These are phyloP conservation scores for Zosterops lateralis DNA, from an alignment of 2,113 vertebrate genomes.

Conservation along the genomic window DNA sequence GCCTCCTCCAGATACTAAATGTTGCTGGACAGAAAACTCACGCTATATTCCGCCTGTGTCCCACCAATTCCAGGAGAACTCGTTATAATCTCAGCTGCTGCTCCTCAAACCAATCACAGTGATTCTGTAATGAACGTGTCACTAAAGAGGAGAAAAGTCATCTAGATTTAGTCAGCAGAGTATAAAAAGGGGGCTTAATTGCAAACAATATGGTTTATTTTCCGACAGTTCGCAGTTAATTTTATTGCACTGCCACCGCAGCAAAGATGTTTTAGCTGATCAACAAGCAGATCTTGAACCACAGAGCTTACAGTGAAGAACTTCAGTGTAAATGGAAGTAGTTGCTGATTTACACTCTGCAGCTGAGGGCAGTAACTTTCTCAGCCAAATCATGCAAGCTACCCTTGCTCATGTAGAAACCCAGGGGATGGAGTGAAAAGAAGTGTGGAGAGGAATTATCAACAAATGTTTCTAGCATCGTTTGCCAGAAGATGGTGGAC, in stretches of 20 bases:
- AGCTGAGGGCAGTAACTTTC: neutral
- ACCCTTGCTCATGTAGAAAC: too few species aligned
- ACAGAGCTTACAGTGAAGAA: neutral
- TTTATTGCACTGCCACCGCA: rapidly evolving
- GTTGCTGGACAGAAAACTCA: neutral
- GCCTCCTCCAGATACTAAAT: neutral
- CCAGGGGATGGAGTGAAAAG: neutral
- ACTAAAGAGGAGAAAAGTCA: neutral
- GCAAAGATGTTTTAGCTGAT: neutral
- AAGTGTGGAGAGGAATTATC: neutral
- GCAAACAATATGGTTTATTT: neutral
- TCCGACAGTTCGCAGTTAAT: neutral
- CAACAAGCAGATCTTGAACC: neutral
- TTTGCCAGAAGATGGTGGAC: neutral
- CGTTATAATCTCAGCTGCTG: neutral
- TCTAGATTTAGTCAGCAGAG: neutral
- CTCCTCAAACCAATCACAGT: neutral
- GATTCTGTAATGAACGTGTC: neutral
- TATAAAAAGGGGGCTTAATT: neutral
- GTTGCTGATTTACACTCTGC: neutral
- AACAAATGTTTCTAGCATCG: neutral
- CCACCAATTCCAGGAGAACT: neutral
- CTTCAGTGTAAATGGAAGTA: neutral
- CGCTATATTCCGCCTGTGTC: neutral
- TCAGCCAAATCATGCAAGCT: neutral